These are phyloP conservation scores for Halcyon leucocephala DNA, from an alignment of 2,797 vertebrate genomes.

Conservation along the genomic window DNA sequence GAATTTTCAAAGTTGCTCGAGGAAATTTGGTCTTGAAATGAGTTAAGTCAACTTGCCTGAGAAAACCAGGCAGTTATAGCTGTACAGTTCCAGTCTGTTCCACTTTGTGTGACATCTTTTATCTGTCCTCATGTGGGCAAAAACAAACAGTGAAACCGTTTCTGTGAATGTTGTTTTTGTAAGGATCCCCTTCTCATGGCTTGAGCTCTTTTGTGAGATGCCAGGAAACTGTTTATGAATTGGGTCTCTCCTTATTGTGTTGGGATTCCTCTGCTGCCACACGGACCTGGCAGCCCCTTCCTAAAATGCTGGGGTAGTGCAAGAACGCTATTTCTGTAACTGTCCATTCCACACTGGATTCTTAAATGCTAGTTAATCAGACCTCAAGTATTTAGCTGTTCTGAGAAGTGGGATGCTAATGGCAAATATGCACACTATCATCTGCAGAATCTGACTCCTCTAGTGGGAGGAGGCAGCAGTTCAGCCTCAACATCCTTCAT, in stretches of 20 bases:
- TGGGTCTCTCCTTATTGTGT: slow-evolving; percentile 40
- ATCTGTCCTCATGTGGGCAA: not conserved
- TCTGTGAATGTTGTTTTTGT: slow-evolving; percentile 13
- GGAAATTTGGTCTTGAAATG: slow-evolving; percentile 15
- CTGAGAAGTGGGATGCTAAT: not conserved
- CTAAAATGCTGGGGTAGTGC: slow-evolving; percentile 32
- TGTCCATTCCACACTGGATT: slow-evolving; percentile 11
- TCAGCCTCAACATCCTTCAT: slow-evolving; percentile 14
- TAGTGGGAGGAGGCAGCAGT: slow-evolving; percentile 9
- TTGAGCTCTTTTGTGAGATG: not conserved
- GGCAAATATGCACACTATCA: not conserved
- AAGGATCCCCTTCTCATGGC: slow-evolving; percentile 45
- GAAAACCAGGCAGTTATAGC: not conserved
- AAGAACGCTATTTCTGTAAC: slow-evolving; percentile 56
- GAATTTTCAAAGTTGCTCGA: slow-evolving; percentile 25
- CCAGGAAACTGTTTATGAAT: slow-evolving; percentile 35
- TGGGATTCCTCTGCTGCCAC: slow-evolving; percentile 55
- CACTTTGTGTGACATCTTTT: slow-evolving; percentile 1
- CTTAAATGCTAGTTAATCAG: slow-evolving; percentile 60
- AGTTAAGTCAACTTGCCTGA: not conserved
- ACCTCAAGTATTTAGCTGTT: slow-evolving; percentile 64
- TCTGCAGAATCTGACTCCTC: slow-evolving; percentile 13
- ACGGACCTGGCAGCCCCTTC: not conserved
- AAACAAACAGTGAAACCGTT: not conserved
- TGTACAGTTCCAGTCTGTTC: not conserved